Conservation (phyloP, 2,113 vertebrate species). For the Ovis aries region DNA sequence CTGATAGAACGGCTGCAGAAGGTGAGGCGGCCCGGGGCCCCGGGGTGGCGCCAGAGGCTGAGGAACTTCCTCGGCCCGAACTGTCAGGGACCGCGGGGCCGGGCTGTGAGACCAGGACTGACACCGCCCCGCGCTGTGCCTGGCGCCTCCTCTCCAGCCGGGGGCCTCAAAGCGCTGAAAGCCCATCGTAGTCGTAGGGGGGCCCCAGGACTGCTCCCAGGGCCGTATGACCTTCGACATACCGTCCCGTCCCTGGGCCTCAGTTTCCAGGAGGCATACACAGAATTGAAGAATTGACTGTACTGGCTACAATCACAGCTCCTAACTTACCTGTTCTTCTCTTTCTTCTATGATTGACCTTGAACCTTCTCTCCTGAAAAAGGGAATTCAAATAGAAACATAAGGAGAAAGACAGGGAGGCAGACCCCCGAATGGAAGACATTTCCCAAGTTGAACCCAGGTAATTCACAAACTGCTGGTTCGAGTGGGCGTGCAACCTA, state of each 20-base stretch:
- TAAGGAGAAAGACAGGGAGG: not conserved
- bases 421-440: not conserved
- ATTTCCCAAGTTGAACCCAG: not conserved
- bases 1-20: slow-evolving; percentile 87
- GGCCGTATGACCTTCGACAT: not conserved
- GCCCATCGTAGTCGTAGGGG: not conserved
- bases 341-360: slow-evolving; percentile 87
- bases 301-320: no score
- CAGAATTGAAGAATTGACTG: accelerated
- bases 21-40: slow-evolving; percentile 72
- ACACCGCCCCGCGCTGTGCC: not conserved
- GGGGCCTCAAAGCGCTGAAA: not conserved
- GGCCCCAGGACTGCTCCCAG: not conserved
- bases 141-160: accelerated
- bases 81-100: accelerated
- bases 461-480: not conserved
- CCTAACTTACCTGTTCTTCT: slow-evolving; percentile 80
- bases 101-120: slow-evolving; percentile 14
- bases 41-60: not conserved
- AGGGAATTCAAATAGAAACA: not conserved
- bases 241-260: accelerated
- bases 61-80: not conserved
- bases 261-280: not conserved
- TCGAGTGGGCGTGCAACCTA: not conserved
- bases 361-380: slow-evolving; percentile 86